These are phyloP conservation scores for Saimiri boliviensis DNA, from an alignment of 2,113 vertebrate genomes.

Conservation along the genomic window DNA sequence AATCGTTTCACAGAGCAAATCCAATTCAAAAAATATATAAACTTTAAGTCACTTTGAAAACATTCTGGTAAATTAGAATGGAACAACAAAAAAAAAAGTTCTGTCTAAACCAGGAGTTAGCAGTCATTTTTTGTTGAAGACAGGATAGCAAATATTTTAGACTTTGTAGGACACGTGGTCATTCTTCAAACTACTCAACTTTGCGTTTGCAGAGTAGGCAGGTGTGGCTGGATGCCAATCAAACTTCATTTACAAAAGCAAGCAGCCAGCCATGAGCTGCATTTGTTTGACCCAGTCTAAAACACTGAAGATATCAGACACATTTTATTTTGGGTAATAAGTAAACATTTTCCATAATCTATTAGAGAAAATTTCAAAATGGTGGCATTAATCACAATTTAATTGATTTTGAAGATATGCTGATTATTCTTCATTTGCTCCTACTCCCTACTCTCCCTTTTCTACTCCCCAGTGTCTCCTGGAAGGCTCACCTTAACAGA, in stretches of 20 bases:
- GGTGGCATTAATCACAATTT: background rate
- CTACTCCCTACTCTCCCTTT: background rate
- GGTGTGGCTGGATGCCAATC: background rate
- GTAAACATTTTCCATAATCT: background rate
- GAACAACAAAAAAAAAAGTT: background rate
- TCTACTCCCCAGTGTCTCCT: background rate
- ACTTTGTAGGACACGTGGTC: background rate
- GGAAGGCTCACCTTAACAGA: background rate
- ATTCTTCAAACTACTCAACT: background rate
- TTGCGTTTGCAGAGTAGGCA: background rate
- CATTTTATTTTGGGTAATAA: background rate
- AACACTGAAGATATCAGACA: background rate
- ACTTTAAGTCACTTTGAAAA: slow-evolving; percentile 14
- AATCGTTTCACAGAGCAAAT: slow-evolving; percentile 40
- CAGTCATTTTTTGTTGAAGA: background rate
- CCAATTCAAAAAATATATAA: background rate
- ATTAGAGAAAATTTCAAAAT: background rate
- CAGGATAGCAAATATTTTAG: background rate
- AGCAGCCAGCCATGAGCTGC: background rate
- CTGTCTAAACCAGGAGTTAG: background rate
- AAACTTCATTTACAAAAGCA: background rate
- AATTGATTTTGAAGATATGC: background rate
- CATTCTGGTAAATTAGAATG: slow-evolving; percentile 8
- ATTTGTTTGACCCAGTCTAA: background rate
- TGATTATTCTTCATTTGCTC: background rate